Percentiles rank a stretch among this genome's conserved stretches.
Evolutionary conservation across 2,888 invertebrate species (phyloP).

Genomic region (Galerucella calmariensis): DNA sequence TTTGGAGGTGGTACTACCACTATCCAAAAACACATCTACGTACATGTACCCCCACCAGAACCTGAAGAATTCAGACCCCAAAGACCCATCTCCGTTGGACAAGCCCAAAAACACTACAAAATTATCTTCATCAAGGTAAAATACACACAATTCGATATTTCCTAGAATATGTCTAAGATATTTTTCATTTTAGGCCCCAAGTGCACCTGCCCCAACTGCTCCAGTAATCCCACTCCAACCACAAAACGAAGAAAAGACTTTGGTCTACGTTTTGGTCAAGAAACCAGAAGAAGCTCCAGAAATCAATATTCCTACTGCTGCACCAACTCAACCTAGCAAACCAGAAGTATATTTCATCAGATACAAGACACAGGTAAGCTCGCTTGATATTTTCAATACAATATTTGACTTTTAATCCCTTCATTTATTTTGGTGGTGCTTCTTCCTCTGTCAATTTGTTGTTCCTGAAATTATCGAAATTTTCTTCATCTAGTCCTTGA

Average conservation of each 20-base stretch:
- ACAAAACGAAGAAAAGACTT: conserved; percentile 89
- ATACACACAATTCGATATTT: background rate
- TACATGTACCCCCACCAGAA: conserved; percentile 90
- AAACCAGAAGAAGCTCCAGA: conserved; percentile 89
- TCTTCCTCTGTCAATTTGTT: no score
- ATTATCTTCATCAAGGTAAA: conserved; percentile 87
- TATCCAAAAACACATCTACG: conserved; percentile 89
- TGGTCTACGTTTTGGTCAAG: conserved; percentile 91
- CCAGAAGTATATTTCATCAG: conserved; percentile 93
- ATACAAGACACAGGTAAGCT: conserved; percentile 79
- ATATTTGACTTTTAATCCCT: no score
- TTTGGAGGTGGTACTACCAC: conserved; percentile 69
- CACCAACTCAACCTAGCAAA: conserved; percentile 87
- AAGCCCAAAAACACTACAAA: conserved; percentile 89
- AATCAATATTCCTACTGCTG: conserved; percentile 80
- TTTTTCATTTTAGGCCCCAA: conserved; percentile 70
- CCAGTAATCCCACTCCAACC: conserved; percentile 84
- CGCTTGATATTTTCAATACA: background rate
- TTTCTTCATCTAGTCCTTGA: no score
- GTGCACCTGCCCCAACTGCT: conserved; percentile 82
- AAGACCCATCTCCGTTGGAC: conserved; percentile 75
- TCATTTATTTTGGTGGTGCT: no score
- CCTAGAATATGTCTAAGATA: conserved; percentile 2
- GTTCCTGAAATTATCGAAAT: no score
- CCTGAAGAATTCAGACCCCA: conserved; percentile 77